Percentiles rank a stretch among this genome's conserved stretches.
These are phyloP conservation scores for Lutraria rhynchaena DNA, from an alignment of 1,140 invertebrate species.

Conservation along the genomic window DNA sequence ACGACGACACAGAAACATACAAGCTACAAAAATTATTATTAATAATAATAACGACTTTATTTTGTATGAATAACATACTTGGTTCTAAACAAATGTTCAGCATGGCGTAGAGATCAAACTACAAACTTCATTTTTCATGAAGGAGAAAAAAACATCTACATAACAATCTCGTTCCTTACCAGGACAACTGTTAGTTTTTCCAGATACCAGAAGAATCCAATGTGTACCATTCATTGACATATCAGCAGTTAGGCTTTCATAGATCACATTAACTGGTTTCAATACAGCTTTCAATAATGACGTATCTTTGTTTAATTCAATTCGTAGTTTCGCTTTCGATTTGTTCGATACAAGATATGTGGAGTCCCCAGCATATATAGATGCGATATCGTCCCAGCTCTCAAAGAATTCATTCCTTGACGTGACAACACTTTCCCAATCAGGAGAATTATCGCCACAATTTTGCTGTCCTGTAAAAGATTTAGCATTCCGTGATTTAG, in stretches of 20 bases:
- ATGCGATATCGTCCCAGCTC: neutral
- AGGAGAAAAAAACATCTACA: no score
- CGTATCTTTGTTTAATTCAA: constrained; percentile 24
- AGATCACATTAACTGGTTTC: constrained; percentile 7
- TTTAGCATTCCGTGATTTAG: no score
- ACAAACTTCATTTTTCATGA: no score
- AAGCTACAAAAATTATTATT: no score
- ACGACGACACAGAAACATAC: no score
- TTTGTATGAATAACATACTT: no score
- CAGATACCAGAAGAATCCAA: constrained; percentile 33
- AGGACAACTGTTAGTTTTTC: constrained; percentile 29
- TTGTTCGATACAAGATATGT: constrained; percentile 35
- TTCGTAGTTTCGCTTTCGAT: neutral
- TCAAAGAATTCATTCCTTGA: neutral
- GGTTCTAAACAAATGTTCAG: no score
- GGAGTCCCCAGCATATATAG: neutral
- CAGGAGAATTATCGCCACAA: constrained; percentile 23
- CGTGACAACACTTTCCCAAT: constrained; percentile 15
- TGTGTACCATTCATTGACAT: constrained; percentile 48
- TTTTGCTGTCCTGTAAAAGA: constrained; percentile 3
- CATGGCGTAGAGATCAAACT: no score
- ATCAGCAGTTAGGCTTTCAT: constrained; percentile 3
- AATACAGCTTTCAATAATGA: constrained; percentile 42
- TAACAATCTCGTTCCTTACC: no score
- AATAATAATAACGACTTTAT: no score